Conservation (phyloP, 2,797 vertebrate species). For the Argya squamiceps region DNA sequence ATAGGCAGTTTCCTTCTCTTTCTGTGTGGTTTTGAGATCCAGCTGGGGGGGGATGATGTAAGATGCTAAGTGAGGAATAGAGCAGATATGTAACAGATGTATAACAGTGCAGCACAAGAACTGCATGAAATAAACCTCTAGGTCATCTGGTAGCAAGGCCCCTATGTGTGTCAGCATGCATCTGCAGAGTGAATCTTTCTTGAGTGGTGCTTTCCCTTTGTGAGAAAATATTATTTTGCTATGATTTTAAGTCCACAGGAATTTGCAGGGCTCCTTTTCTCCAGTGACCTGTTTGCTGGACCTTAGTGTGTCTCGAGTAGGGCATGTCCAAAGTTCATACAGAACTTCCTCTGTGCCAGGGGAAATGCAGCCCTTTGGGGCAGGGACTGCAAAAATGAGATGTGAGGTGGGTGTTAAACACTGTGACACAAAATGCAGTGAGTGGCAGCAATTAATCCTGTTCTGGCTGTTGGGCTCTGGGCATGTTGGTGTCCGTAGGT, state of each 20-base stretch:
- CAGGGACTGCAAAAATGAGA: neutral
- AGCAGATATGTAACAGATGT: neutral
- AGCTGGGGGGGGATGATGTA: neutral
- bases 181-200: neutral
- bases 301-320: neutral
- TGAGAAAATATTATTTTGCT: neutral
- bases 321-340: neutral
- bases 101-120: neutral
- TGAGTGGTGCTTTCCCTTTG: neutral
- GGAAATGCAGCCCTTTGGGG: neutral
- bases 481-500: neutral
- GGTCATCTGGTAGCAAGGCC: neutral
- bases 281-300: neutral
- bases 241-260: neutral
- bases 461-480: neutral
- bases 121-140: neutral
- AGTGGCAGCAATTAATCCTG: neutral
- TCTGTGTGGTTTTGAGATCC: neutral
- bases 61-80: neutral
- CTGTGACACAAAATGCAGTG: neutral
- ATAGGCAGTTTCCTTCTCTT: neutral
- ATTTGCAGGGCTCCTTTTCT: neutral
- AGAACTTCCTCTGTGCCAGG: neutral
- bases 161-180: neutral
- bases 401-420: neutral